These are phyloP conservation scores for Goniozus legneri DNA, from an alignment of 1,140 invertebrate genomes.

Conservation along the genomic window DNA sequence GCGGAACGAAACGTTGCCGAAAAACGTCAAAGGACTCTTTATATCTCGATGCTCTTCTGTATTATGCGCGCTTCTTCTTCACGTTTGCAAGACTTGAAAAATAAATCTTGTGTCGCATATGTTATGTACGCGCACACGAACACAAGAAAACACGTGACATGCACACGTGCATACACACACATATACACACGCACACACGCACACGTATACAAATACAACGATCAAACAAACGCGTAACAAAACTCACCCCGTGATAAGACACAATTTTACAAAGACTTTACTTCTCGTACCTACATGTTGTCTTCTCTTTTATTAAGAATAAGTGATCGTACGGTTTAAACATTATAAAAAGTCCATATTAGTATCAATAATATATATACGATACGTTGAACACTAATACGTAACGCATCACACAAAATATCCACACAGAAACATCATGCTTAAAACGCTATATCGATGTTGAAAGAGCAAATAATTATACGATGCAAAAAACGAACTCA, in stretches of 20 bases:
- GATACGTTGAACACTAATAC: too few species aligned
- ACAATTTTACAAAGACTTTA: neutral
- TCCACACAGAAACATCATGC: conserved; percentile 16
- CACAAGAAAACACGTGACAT: conserved; percentile 3
- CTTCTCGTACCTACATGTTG: conserved; percentile 5
- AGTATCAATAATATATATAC: too few species aligned
- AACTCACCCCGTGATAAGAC: too few species aligned
- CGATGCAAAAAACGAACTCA: conserved; percentile 13
- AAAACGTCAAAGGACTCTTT: neutral
- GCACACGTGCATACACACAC: neutral
- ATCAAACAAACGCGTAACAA: too few species aligned
- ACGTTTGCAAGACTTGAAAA: neutral
- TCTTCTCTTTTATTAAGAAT: conserved; percentile 11
- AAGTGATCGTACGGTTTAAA: too few species aligned
- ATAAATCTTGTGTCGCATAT: too few species aligned
- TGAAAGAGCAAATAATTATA: conserved; percentile 15
- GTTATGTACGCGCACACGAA: too few species aligned
- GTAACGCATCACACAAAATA: too few species aligned
- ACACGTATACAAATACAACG: neutral
- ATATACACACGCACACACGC: neutral
- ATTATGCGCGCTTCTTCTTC: conserved; percentile 5
- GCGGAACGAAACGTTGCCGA: too few species aligned
- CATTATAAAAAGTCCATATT: too few species aligned
- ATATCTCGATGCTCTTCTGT: conserved; percentile 14
- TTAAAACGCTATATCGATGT: conserved; percentile 27